phyloP scores from a whole-genome alignment of 2,888 invertebrate species.

The Bursaphelenchus okinawaensis region DNA sequence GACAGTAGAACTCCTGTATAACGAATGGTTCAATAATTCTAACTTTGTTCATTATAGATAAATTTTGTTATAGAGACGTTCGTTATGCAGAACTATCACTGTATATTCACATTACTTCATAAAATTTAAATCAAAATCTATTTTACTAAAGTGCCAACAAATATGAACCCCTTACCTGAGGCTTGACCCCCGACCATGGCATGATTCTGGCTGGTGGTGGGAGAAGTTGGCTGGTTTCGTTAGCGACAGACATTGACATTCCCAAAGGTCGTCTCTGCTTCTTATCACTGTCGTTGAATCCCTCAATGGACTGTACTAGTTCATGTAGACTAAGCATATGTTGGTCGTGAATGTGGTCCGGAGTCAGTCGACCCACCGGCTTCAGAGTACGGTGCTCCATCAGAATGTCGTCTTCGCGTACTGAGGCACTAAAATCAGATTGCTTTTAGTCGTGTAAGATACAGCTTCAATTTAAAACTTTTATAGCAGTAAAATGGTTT shows the following conservation, averaged over 20 bases:
- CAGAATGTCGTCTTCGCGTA: constrained; percentile 16
- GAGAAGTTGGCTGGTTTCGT: constrained; percentile 5
- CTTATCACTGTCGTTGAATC: constrained; percentile 7
- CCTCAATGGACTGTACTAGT: constrained; percentile 25
- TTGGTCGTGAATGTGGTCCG: constrained; percentile 16
- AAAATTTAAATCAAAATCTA: too few species aligned
- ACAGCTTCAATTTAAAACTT: too few species aligned
- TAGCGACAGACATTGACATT: not conserved
- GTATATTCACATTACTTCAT: too few species aligned
- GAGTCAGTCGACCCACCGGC: constrained; percentile 16
- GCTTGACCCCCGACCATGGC: constrained; percentile 33
- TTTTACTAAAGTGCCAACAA: too few species aligned
- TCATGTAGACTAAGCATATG: constrained; percentile 32
- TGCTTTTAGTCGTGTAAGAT: too few species aligned
- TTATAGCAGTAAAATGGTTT: too few species aligned
- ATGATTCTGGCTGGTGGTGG: constrained; percentile 34
- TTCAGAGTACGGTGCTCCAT: constrained; percentile 35
- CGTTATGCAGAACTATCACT: too few species aligned
- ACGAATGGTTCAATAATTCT: too few species aligned
- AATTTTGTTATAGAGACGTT: too few species aligned
- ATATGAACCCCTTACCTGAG: constrained; percentile 34
- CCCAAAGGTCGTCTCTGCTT: not conserved
- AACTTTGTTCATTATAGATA: too few species aligned
- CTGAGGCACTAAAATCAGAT: constrained; percentile 18
- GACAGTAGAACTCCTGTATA: too few species aligned